These are phyloP conservation scores for Fragum whitleyi DNA, from an alignment of 2,888 invertebrate genomes.

Conservation along the genomic window DNA sequence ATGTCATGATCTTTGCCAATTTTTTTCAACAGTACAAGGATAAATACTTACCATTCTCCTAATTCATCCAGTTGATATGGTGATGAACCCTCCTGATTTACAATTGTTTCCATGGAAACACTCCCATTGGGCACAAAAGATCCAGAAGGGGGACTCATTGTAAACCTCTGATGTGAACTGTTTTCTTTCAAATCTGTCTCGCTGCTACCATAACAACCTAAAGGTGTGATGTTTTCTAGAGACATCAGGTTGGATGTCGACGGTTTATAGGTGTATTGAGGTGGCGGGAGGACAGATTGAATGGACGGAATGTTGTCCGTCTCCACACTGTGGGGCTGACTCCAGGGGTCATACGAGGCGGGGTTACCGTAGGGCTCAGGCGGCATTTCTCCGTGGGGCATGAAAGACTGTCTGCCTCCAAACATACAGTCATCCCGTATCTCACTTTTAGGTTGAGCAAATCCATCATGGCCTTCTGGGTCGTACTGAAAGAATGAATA, in stretches of 20 bases:
- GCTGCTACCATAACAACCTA: not conserved
- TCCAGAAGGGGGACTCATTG: not conserved
- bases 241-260: not conserved
- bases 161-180: not conserved
- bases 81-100: constrained; percentile 22
- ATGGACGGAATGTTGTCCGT: constrained; percentile 11
- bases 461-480: not conserved
- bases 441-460: not conserved
- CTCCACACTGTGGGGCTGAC: constrained; percentile 9
- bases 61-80: constrained; percentile 45
- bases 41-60: constrained; percentile 48
- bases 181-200: not conserved
- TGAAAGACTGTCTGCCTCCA: not conserved
- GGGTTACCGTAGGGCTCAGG: not conserved
- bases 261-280: constrained; percentile 2
- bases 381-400: not conserved
- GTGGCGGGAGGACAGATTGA: not conserved
- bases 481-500: not conserved
- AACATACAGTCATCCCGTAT: constrained; percentile 5
- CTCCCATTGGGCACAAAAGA: not conserved
- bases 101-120: constrained; percentile 9
- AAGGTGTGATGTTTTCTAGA: not conserved
- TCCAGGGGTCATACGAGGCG: not conserved
- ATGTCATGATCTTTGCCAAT: too few relatives aligned
- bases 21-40: too few relatives aligned